Conservation (phyloP, 2,797 vertebrate species). For the Petrocephalus sullivani region DNA sequence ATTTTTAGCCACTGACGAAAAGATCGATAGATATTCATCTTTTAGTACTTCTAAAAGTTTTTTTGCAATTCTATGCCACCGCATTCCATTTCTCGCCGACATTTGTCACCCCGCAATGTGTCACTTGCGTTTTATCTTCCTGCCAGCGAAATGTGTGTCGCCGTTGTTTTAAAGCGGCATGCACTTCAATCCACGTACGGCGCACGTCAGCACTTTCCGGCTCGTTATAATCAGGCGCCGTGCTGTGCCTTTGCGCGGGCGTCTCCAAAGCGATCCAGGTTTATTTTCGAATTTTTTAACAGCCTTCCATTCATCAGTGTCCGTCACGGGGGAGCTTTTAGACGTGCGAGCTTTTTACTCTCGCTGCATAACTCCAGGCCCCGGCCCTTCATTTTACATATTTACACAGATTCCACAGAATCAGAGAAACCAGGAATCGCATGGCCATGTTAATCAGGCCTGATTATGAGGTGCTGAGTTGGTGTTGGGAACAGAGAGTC, state of each 20-base stretch:
- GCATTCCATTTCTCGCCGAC: background rate
- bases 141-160: background rate
- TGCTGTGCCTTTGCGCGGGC: background rate
- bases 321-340: conserved; percentile 1
- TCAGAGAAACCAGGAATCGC: background rate
- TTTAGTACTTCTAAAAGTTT: background rate
- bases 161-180: background rate
- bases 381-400: background rate
- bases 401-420: background rate
- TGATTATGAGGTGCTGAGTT: background rate
- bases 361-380: conserved; percentile 27
- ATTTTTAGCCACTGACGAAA: background rate
- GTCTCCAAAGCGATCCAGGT: background rate
- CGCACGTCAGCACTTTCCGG: background rate
- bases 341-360: conserved; percentile 20
- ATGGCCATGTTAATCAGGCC: background rate
- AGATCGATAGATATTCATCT: background rate
- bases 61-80: background rate
- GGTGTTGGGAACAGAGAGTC: conserved; percentile 16
- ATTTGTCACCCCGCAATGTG: background rate
- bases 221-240: background rate
- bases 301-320: conserved; percentile 27
- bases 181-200: background rate
- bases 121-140: background rate
- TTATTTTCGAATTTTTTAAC: conserved; percentile 20